Conservation (phyloP, 2,888 invertebrate species). For the Mythimna albipuncta region DNA sequence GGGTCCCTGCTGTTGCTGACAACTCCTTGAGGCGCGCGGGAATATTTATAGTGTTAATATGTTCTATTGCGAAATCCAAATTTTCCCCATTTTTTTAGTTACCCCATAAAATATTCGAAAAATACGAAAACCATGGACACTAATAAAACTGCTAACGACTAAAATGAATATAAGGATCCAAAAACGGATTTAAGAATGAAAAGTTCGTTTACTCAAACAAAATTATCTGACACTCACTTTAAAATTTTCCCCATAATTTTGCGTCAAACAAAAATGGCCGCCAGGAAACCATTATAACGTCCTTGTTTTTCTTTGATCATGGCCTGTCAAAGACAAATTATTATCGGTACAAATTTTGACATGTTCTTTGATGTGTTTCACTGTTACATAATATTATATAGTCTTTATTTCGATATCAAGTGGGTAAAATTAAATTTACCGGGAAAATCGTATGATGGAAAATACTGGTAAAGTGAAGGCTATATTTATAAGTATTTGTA, state of each 20-base stretch:
- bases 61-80: too few species aligned
- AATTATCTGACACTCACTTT: slow-evolving; percentile 2
- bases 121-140: neutral
- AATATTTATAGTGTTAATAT: too few species aligned
- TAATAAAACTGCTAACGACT: neutral
- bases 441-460: slow-evolving; percentile 21
- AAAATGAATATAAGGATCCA: neutral
- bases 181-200: neutral
- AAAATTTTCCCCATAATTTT: slow-evolving; percentile 1
- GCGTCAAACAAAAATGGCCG: slow-evolving; percentile 17
- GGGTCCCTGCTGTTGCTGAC: too few species aligned
- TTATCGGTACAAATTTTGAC: slow-evolving; percentile 40
- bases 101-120: neutral
- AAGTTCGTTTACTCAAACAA: neutral
- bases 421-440: slow-evolving; percentile 49
- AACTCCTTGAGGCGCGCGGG: too few species aligned
- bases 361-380: slow-evolving; percentile 49
- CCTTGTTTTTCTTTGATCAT: slow-evolving; percentile 56
- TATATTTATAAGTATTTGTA: slow-evolving; percentile 19
- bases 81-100: neutral
- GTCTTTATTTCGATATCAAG: slow-evolving; percentile 45
- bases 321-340: slow-evolving; percentile 51
- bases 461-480: slow-evolving; percentile 16
- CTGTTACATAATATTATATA: slow-evolving; percentile 28
- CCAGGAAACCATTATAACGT: slow-evolving; percentile 23